phyloP scores from a whole-genome alignment of 2,888 invertebrate genomes.

The Oxytorus armatus region DNA sequence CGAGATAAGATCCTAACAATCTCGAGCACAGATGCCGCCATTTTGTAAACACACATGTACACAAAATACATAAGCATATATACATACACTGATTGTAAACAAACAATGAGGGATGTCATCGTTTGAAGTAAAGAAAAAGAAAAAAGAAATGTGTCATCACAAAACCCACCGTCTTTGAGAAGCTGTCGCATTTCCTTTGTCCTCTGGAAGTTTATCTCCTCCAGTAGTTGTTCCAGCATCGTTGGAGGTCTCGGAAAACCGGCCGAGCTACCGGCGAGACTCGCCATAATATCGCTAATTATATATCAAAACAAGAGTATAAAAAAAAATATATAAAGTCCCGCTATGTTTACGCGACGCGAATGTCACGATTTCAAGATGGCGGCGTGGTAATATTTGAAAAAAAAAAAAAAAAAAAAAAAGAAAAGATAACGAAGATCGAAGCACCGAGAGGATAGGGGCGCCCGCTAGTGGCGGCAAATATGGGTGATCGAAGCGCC shows the following conservation, averaged over 20 bases:
- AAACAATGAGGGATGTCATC: not conserved
- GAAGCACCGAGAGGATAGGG: not conserved
- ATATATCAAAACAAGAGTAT: not conserved
- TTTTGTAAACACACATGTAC: not conserved
- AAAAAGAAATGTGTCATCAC: not conserved
- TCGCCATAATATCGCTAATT: slow-evolving; percentile 76
- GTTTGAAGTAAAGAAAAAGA: not conserved
- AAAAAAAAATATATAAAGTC: not conserved
- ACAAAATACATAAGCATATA: not conserved
- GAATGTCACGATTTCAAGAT: slow-evolving; percentile 36
- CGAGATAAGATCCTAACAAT: slow-evolving; percentile 1
- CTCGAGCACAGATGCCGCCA: too few relatives aligned
- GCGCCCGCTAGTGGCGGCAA: slow-evolving; percentile 20
- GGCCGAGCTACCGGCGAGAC: slow-evolving; percentile 78
- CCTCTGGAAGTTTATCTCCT: slow-evolving; percentile 96
- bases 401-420: slow-evolving; percentile 7
- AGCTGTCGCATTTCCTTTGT: slow-evolving; percentile 96
- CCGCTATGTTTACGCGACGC: slow-evolving; percentile 33
- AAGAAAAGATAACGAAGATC: too few relatives aligned
- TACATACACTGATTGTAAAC: not conserved
- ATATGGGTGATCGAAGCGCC: slow-evolving; percentile 5
- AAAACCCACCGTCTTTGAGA: slow-evolving; percentile 91
- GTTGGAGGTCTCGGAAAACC: slow-evolving; percentile 86
- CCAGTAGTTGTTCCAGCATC: slow-evolving; percentile 93
- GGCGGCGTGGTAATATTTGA: slow-evolving; percentile 25